Percentiles rank a stretch among this genome's conserved stretches.
Evolutionary conservation across 2,888 invertebrate genomes (phyloP).

Genomic region (Ernsta delagoae): DNA sequence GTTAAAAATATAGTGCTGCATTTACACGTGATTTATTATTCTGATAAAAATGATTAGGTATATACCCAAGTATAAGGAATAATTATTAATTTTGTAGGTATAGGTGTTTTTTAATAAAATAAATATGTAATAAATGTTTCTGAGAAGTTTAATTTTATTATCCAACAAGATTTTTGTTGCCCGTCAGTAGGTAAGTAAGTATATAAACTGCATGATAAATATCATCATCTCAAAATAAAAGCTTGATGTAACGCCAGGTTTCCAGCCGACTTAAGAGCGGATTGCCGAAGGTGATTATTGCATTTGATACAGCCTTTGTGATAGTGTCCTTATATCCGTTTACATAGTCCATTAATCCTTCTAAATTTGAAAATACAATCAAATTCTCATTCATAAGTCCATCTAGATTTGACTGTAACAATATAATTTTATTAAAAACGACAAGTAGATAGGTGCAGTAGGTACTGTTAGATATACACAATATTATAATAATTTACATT

Average conservation of each 20-base stretch:
- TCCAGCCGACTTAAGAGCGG: conserved; percentile 64
- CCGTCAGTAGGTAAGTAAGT: neutral
- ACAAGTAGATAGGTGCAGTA: no score
- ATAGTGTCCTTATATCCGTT: conserved; percentile 68
- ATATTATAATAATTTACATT: no score
- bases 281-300: conserved; percentile 52
- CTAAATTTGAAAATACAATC: conserved; percentile 64
- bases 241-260: conserved; percentile 56
- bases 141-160: conserved; percentile 1
- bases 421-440: no score
- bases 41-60: no score
- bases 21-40: neutral
- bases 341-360: conserved; percentile 65
- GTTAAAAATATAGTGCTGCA: neutral
- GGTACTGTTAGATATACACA: no score
- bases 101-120: neutral
- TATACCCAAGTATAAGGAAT: no score
- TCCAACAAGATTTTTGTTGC: neutral
- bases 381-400: conserved; percentile 75
- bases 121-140: neutral
- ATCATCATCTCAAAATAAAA: neutral
- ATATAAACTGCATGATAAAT: neutral
- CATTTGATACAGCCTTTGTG: conserved; percentile 43
- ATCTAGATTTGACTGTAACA: conserved; percentile 62
- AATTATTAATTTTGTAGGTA: no score